Evolutionary conservation across 53 echinoderm and acorn worm genomes (phyloP).

Genomic region (Holothuria scabra): DNA sequence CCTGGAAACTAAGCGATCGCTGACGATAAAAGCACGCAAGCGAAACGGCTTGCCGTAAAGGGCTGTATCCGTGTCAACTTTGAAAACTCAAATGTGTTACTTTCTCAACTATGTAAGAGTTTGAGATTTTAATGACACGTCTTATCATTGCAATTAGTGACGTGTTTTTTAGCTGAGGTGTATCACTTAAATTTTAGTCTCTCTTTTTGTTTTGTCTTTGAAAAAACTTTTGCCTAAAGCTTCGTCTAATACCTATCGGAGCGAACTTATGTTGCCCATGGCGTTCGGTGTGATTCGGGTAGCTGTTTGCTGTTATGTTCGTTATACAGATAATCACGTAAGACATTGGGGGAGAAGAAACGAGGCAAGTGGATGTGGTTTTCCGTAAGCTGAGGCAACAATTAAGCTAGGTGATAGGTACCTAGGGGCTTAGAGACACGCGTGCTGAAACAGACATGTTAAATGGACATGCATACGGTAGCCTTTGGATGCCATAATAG

Average conservation of each 20-base stretch:
- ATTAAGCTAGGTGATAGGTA: conserved; percentile 15
- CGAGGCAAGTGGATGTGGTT: no score
- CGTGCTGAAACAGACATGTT: no score
- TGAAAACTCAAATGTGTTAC: no score
- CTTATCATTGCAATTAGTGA: conserved; percentile 27
- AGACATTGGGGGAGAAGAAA: no score
- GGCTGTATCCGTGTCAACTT: no score
- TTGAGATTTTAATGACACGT: conserved; percentile 7
- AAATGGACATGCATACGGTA: no score
- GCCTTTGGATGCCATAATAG: no score
- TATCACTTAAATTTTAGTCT: not conserved
- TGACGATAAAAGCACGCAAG: no score
- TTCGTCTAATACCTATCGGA: conserved; percentile 10
- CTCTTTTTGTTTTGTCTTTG: not conserved
- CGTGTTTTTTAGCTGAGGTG: not conserved
- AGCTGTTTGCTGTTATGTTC: not conserved
- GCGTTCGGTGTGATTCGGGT: conserved; percentile 18
- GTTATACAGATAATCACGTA: no score
- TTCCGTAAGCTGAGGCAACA: conserved; percentile 1
- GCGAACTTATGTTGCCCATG: conserved; percentile 36
- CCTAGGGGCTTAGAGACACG: conserved; percentile 3
- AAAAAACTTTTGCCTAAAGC: not conserved
- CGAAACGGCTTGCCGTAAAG: no score
- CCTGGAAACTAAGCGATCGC: no score
- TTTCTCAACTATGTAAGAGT: no score